A percentile compares a stretch with the other conserved stretches of the same genome.
phyloP scores from a whole-genome alignment of 2,113 vertebrate genomes.

The Anguilla rostrata region DNA sequence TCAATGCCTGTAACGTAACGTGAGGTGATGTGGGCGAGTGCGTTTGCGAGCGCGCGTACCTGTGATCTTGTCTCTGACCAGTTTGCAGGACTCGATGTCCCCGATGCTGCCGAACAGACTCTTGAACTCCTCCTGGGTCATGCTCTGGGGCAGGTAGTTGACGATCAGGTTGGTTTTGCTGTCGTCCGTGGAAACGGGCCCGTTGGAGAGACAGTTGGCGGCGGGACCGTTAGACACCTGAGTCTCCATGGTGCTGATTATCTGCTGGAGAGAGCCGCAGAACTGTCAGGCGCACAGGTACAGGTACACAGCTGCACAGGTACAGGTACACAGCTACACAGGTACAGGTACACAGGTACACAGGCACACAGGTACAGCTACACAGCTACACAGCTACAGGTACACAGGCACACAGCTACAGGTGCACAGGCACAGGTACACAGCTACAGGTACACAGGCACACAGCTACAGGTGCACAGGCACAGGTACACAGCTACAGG shows the following conservation, averaged over 20 bases:
- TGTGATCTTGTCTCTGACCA: conserved; percentile 94
- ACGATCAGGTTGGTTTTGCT: conserved; percentile 98
- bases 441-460: not conserved
- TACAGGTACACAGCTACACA: too few relatives aligned
- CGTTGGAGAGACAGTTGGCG: conserved; percentile 84
- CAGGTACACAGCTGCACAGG: not conserved
- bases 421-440: not conserved
- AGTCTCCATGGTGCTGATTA: conserved; percentile 98
- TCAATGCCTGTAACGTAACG: too few relatives aligned
- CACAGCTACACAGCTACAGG: too few relatives aligned
- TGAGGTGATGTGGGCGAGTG: too few relatives aligned
- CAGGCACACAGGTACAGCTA: too few relatives aligned
- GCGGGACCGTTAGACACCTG: conserved; percentile 93
- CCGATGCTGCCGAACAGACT: conserved; percentile 94
- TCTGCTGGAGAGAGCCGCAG: conserved; percentile 80
- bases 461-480: not conserved
- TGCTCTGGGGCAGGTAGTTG: conserved; percentile 97
- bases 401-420: too few relatives aligned
- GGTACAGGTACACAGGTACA: too few relatives aligned
- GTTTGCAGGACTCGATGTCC: conserved; percentile 93
- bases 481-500: not conserved
- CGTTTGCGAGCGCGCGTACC: conserved; percentile 57
- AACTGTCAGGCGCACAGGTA: not conserved
- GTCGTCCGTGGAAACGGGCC: conserved; percentile 84
- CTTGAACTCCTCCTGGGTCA: conserved; percentile 96